Evolutionary conservation across 2,888 invertebrate species (phyloP), one percentile per base, ranked within the genome.

Genomic region (Dendrolimus pini): DNA sequence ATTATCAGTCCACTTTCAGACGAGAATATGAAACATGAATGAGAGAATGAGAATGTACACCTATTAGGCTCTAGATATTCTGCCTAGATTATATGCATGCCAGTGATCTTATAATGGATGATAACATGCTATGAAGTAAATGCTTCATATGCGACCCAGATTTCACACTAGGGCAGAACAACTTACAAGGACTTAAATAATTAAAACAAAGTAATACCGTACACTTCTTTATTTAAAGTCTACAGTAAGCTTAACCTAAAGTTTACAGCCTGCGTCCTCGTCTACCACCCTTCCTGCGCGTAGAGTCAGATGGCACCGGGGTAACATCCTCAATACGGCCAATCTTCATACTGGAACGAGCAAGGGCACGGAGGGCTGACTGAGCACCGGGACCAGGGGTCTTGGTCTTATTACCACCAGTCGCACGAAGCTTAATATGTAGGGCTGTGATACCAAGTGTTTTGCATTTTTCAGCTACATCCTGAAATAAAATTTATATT

Each of bases 251-350:
- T 88, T 88, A 85, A 68, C 77, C 83, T 88, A 87, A 82, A 87
- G 82, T 91, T 93, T 98, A 99, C 94, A 99, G 94, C 93, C 99
- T 96, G 91, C 99, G 96, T 93, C 99, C 99, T 93, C 99, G 96
- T 82, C 99, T 95, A 92, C 99, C 99, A 83, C 99, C 99, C 97
- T 99, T 99, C 94, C 99, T 98, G 83, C 99, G 96, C 58, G 99
- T 99, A 64, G 98, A 96, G 92, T 99, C 99, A 59, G 99, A 98
- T 77, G 99, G 99, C 88, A 99, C 99, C 30, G 99, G 99, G 9
- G 99, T 99, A 9, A 99, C 99, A 93, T 99, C 99, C 92, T 97
- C 99, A 83, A 99, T 99, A 77, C 99, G 96, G 57, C 99, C 99
- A 86, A 99, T 99, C 91, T 99, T 99, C 98, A 99, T 99, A 75